phyloP scores from a whole-genome alignment of 2,888 invertebrate genomes.

The Cephus runcator region DNA sequence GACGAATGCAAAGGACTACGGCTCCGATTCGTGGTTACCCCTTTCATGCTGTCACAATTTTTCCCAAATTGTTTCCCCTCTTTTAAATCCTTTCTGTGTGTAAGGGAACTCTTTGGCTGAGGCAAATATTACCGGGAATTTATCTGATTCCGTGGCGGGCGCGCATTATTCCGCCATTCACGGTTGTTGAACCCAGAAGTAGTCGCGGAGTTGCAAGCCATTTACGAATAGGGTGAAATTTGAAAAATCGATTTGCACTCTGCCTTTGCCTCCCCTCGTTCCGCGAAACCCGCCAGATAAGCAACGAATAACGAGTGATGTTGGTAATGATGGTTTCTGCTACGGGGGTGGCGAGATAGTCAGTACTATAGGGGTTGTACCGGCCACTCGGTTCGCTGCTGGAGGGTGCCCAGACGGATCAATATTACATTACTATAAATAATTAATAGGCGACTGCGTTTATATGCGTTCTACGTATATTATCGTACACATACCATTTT shows the following conservation, averaged over 20 bases:
- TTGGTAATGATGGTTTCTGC: conserved; percentile 17
- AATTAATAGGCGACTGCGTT: conserved; percentile 50
- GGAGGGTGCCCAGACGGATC: conserved; percentile 56
- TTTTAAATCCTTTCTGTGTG: not conserved
- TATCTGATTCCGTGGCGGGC: not conserved
- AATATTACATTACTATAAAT: conserved; percentile 63
- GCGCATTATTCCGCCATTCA: not conserved
- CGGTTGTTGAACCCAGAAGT: not conserved
- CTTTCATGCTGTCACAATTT: not conserved
- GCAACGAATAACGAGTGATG: conserved; percentile 11
- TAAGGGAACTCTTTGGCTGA: not conserved
- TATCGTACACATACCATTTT: not conserved
- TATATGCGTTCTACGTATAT: conserved; percentile 27
- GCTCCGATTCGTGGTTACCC: not conserved
- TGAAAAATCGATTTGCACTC: conserved; percentile 1
- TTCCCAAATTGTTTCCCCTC: not conserved
- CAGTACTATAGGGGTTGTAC: conserved; percentile 28
- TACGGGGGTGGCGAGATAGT: conserved; percentile 16
- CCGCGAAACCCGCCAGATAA: not conserved
- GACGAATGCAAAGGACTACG: not conserved
- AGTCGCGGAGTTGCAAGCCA: not conserved
- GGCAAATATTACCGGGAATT: not conserved
- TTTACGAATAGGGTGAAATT: not conserved
- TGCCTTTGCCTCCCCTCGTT: not conserved
- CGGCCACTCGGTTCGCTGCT: conserved; percentile 38